phyloP scores from a whole-genome alignment of 92 coral and sea anemone genomes.

The Epizoanthus scotinus region DNA sequence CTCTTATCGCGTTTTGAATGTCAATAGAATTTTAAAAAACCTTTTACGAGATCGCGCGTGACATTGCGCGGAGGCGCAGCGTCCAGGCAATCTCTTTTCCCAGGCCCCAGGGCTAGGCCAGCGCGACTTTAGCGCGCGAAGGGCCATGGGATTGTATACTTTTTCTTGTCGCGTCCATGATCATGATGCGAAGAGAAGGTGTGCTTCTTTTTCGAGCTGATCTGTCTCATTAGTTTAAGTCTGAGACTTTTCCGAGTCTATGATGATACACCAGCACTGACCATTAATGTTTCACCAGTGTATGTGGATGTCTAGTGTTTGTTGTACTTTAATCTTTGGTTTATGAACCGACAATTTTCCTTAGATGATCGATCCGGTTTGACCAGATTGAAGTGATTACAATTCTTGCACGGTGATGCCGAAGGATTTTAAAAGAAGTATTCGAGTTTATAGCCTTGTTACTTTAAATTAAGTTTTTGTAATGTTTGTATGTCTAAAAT shows the following conservation, averaged over 20 bases:
- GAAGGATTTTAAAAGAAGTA: background rate
- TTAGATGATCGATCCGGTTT: slow-evolving; percentile 34
- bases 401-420: slow-evolving; percentile 22
- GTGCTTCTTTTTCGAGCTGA: background rate
- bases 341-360: slow-evolving; percentile 37
- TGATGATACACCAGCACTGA: slow-evolving; percentile 73
- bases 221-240: slow-evolving; percentile 77
- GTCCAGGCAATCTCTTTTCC: too few relatives aligned
- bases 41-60: too few relatives aligned
- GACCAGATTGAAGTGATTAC: slow-evolving; percentile 19
- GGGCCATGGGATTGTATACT: too few relatives aligned
- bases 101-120: too few relatives aligned
- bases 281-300: background rate
- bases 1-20: too few relatives aligned
- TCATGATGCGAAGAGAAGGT: slow-evolving; percentile 20
- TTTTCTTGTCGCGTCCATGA: slow-evolving; percentile 16
- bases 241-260: slow-evolving; percentile 75
- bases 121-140: too few relatives aligned
- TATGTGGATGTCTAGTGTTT: slow-evolving; percentile 7
- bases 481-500: background rate
- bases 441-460: background rate
- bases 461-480: background rate
- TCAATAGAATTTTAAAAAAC: too few relatives aligned
- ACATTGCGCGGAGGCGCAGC: too few relatives aligned
- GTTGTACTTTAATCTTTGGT: slow-evolving; percentile 17